Base-by-base conservation (phyloP, 2,888 invertebrate species). In the Ecliptopera silaceata region DNA sequence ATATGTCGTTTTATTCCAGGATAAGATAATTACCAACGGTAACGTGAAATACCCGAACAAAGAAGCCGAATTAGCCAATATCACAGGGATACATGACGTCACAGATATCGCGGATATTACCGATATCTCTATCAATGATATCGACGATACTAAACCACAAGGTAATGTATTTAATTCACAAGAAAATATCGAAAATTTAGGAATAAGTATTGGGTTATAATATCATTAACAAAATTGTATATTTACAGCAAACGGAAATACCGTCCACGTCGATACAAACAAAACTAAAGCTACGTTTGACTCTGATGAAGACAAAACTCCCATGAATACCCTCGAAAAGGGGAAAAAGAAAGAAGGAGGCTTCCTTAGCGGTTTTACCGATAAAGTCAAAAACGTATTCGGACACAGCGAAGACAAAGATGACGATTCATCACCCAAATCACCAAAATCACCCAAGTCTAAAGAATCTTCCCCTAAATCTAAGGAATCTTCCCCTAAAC, bases 221-320 rank as follows among this genome's bases (percentile, higher is more conserved):
- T n/a, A n/a, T n/a, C n/a, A n/a, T n/a, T n/a, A n/a, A n/a, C n/a
- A n/a, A 20, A 20, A 4, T 20, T 26, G 6, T 26, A 4, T 8
- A 6, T 6, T 76, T 80, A 22, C 80, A 92, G 91, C 84, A 4
- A 91, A 92, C 60, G 92, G 92, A 13, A 86, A 86, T 46, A 78
- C 86, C 10, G 76, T 89, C 22, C 87, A 91, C 61, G 85, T 89
- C 12, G 89, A 90, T 62, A 89, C 91, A 2, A 93, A 93, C 75
- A 92, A 92, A 64, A 86, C 88, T 31, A 91, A 92, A 71, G 91
- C 93, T 1, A 90, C 91, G 1, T 90, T 93, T 56, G 92, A 93
- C 66, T 93, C 93, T 0, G 91, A 92, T 43, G 90, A 92, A 69
- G 92, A 92, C 51, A 92, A 92, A 70, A 92, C 91, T 11, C 89